Base-by-base conservation (phyloP, 2,888 invertebrate genomes). In the Ennomos quercinarius region DNA sequence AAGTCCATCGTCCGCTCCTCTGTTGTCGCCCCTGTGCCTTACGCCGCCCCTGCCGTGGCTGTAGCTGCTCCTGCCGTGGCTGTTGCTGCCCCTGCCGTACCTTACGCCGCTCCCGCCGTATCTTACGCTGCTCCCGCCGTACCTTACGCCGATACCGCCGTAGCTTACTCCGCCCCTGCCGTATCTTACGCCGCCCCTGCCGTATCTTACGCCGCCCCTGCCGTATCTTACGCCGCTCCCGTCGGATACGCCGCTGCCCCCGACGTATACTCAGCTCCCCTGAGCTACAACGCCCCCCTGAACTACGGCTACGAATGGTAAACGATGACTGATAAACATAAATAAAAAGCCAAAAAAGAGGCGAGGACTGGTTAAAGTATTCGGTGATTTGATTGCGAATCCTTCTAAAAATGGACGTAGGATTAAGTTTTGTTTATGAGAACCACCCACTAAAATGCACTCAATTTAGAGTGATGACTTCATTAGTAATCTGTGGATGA, bases 1-100 rank as follows among this genome's bases (percentile, higher is more conserved):
- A 90, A 89, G 70, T 87, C 91, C 70, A 67, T 91, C 61, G 91
- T 78, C 8, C 47, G 68, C 13, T 55, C 46, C 9, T 42, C 54
- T 0, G 51, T 48, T 2, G 34, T 47, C 11, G 42, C 56, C 17
- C 49, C 47, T 27, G 82, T 65, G 10, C 0, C 58, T 13, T 56
- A 59, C 50, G 35, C 39, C 36, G 58, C 52, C 36, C 50, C 59
- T 49, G 76, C 61, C 52, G 68, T 73, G 27, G 27, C 27, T 27
- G 68, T 73, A 6, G 27, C 27, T 27, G 27, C 52, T 76, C 74
- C 41, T 70, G 8, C 50, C 66, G 43, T 61, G 58, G 17, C 17
- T 73, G 67, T 68, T 47, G 76, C 63, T 50, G 68, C 73, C 49
- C 76, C 74, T 45, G 74, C 27, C 3, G 48, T 69, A 6, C 50